Base-by-base conservation (phyloP, 2,797 vertebrate genomes). In the Hirundo rustica region DNA sequence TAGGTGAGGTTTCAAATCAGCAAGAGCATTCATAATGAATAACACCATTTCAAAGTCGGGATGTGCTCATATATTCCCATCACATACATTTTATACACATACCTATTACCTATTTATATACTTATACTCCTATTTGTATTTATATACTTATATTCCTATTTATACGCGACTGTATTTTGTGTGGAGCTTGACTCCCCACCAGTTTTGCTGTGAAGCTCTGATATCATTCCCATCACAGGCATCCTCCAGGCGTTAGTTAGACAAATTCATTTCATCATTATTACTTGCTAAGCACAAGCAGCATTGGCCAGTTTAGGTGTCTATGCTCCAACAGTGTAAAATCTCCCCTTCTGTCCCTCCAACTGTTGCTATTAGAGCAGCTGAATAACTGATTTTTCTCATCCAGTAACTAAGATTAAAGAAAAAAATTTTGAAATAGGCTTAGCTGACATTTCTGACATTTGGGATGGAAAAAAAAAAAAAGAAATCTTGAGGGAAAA, bases 291-390 rank as follows among this genome's bases (percentile, higher is more conserved):
- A 91, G 86, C 80, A 85, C 57, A 92, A 64, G 64, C 74, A 86
- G 71, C 48, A 82, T 13, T 95, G 93, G 74, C 86, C 80, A 68
- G 81, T 95, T 95, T 71, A 91, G 90, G 67, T 92, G 65, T 92
- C 80, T 66, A 57, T 87, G 89, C 86, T 93, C 71, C 74, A 85
- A 77, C 80, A 92, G 80, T 88, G 80, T 86, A 88, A 95, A 95
- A 92, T 87, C 80, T 94, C 62, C 89, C 93, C 90, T 96, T 96
- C 90, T 95, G 93, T 95, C 92, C 88, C 76, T 94, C 95, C 88
- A 93, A 96, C 79, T 95, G 89, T 94, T 96, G 93, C 79, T 83
- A 81, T 88, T 81, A 86, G 70, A 95, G 55, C 72, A 92, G 73
- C 54, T 78, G 88, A 95, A 95, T 84, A 93, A 72, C 66, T 80